Percentiles rank a stretch among this genome's conserved stretches.
Conservation (phyloP, 2,888 invertebrate species). For the Syritta pipiens region DNA sequence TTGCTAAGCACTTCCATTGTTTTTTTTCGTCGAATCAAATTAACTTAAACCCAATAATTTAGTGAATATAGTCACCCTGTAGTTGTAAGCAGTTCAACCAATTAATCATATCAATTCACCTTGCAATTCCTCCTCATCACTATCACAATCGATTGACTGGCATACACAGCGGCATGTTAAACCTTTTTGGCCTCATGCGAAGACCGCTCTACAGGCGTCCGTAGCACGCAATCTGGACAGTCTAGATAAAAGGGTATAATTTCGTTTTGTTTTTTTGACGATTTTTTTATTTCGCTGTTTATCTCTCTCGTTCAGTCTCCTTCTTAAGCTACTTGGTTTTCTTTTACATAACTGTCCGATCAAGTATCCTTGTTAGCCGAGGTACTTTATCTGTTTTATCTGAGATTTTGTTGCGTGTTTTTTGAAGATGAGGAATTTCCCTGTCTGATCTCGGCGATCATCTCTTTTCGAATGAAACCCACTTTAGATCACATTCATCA, state of each 20-base stretch:
- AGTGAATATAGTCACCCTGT: constrained; percentile 71
- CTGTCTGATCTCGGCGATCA: no score
- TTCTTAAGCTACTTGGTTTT: no score
- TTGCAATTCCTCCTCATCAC: constrained; percentile 70
- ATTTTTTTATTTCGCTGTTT: background rate
- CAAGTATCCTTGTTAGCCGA: background rate
- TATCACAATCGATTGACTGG: constrained; percentile 68
- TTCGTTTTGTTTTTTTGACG: background rate
- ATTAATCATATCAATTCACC: constrained; percentile 71
- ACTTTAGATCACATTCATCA: constrained; percentile 66
- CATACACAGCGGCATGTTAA: constrained; percentile 62
- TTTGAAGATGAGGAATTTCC: no score
- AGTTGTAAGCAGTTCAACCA: constrained; percentile 34
- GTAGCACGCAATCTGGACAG: constrained; percentile 13
- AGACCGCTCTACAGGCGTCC: constrained; percentile 16
- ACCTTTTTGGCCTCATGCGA: constrained; percentile 24
- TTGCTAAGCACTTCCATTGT: no score
- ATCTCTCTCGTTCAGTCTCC: no score
- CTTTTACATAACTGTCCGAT: background rate
- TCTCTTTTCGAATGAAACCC: constrained; percentile 70
- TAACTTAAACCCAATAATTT: no score
- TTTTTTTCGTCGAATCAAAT: no score
- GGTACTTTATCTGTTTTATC: constrained; percentile 27
- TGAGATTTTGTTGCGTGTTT: constrained; percentile 41
- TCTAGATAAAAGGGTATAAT: background rate